Evolutionary conservation across 2,888 invertebrate species (phyloP).

Genomic region (Ashinkailepas kermadecensis): DNA sequence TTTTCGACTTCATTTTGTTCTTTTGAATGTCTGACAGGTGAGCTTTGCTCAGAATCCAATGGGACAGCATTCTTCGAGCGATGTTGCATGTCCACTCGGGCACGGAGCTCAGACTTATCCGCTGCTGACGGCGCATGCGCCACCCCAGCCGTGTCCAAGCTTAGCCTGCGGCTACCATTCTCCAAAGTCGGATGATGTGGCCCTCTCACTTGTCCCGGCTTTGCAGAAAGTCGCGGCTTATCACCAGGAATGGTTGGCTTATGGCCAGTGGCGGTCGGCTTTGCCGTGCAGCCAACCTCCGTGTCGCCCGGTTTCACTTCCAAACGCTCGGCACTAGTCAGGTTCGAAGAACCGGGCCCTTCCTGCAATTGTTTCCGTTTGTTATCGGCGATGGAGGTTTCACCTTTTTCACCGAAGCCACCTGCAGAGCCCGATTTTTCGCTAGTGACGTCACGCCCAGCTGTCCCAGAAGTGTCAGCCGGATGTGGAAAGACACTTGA

Average conservation of each 20-base stretch:
- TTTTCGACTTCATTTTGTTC: neutral
- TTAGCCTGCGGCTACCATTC: neutral
- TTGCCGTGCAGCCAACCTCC: neutral
- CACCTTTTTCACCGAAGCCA: neutral
- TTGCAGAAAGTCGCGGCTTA: neutral
- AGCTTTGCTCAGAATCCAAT: neutral
- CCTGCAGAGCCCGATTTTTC: neutral
- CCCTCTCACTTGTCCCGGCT: conserved; percentile 23
- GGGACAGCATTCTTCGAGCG: neutral
- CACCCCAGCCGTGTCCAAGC: neutral
- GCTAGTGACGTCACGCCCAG: neutral
- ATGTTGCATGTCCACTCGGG: neutral
- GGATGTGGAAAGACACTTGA: neutral
- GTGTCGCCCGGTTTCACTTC: neutral
- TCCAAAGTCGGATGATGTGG: neutral
- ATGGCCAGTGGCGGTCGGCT: neutral
- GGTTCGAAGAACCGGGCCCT: neutral
- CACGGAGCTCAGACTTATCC: neutral
- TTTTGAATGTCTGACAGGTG: neutral
- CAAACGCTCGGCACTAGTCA: neutral
- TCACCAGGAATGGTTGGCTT: neutral
- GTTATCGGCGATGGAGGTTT: neutral
- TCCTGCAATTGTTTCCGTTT: neutral
- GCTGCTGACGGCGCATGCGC: neutral
- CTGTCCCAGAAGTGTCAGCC: neutral